These are phyloP conservation scores for Astur gentilis DNA, from an alignment of 2,113 vertebrate genomes.

Conservation along the genomic window DNA sequence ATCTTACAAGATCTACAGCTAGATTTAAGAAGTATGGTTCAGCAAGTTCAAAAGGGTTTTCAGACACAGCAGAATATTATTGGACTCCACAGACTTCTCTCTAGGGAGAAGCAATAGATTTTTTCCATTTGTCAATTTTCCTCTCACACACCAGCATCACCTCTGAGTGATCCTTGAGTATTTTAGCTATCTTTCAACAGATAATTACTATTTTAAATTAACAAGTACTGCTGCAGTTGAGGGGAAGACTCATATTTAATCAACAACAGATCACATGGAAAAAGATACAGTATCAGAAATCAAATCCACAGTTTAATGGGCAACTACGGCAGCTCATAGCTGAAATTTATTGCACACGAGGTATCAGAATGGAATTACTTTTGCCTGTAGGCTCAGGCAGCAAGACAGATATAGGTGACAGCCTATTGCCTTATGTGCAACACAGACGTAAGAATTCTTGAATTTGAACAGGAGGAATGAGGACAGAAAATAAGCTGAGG, in stretches of 20 bases:
- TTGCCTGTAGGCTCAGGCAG: background rate
- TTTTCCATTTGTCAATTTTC: background rate
- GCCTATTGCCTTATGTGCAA: background rate
- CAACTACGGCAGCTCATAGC: background rate
- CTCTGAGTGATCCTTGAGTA: background rate
- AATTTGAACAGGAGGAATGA: background rate
- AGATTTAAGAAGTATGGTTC: background rate
- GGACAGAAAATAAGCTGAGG: background rate
- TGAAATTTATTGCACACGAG: background rate
- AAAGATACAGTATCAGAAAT: background rate
- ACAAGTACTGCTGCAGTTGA: background rate
- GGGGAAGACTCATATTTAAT: background rate
- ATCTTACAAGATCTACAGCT: background rate
- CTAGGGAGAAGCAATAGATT: background rate
- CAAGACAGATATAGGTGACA: background rate
- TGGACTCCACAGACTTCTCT: background rate
- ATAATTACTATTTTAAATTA: background rate
- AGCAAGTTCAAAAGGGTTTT: background rate
- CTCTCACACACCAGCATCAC: background rate
- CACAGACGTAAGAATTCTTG: background rate
- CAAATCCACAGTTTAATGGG: background rate
- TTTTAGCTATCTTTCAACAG: background rate
- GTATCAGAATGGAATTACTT: background rate
- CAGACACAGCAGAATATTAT: background rate
- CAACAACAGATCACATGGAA: background rate